phyloP scores from a whole-genome alignment of 2,797 vertebrate species.

The Neostethus bicornis region DNA sequence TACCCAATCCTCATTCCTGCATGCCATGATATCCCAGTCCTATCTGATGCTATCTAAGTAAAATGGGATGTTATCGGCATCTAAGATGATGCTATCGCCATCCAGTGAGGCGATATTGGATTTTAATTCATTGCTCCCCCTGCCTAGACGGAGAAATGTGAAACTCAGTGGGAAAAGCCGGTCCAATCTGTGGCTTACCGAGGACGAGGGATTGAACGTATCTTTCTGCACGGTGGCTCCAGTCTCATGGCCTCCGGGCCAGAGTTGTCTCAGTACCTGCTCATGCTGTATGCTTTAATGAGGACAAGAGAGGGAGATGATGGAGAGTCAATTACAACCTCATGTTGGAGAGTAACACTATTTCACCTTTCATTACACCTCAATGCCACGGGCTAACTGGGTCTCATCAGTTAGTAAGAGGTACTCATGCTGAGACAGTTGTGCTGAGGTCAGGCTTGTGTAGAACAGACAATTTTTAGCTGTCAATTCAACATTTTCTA shows the following conservation, averaged over 20 bases:
- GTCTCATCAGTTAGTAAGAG: constrained; percentile 65
- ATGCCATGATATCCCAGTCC: constrained; percentile 56
- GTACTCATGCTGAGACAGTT: constrained; percentile 48
- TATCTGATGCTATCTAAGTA: constrained; percentile 68
- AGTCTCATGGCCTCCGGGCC: constrained; percentile 48
- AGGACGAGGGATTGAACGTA: constrained; percentile 54
- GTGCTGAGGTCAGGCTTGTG: constrained; percentile 33
- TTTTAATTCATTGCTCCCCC: constrained; percentile 59
- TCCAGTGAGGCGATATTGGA: constrained; percentile 64
- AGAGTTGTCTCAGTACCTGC: constrained; percentile 64
- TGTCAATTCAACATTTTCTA: not conserved
- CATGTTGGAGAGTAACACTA: constrained; percentile 64
- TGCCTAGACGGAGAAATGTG: constrained; percentile 49
- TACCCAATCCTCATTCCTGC: constrained; percentile 49
- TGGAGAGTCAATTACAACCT: constrained; percentile 75
- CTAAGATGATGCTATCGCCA: constrained; percentile 65
- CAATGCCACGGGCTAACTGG: constrained; percentile 65
- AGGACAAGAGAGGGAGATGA: constrained; percentile 69
- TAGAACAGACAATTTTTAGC: constrained; percentile 22
- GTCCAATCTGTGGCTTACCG: constrained; percentile 64
- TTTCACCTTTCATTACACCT: constrained; percentile 78
- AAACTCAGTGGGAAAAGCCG: constrained; percentile 56
- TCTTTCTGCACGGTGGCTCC: constrained; percentile 36
- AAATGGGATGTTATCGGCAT: constrained; percentile 72
- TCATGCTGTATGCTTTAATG: constrained; percentile 69